phyloP scores from a whole-genome alignment of 2,888 invertebrate genomes.

The Melipona beecheii region DNA sequence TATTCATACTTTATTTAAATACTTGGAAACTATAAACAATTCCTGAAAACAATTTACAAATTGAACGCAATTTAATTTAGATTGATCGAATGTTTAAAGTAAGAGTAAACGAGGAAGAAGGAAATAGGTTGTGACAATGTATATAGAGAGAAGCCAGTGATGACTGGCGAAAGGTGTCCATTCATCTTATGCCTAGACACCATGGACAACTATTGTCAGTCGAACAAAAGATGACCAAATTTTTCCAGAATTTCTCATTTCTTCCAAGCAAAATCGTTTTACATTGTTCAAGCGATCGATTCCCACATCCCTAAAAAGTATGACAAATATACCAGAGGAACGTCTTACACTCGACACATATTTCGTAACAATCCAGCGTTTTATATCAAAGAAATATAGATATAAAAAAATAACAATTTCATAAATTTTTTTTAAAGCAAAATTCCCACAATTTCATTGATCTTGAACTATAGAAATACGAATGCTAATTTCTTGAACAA shows the following conservation, averaged over 20 bases:
- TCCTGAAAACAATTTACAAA: no score
- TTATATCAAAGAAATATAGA: no score
- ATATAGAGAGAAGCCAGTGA: background rate
- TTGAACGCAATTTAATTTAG: no score
- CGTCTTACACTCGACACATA: no score
- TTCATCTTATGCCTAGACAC: slow-evolving; percentile 7
- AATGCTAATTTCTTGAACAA: no score
- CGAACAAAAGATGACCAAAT: slow-evolving; percentile 20
- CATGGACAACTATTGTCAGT: slow-evolving; percentile 13
- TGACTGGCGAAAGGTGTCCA: background rate
- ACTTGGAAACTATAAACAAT: background rate
- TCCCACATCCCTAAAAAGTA: background rate
- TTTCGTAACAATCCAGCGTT: no score
- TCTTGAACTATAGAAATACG: background rate
- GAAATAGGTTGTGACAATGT: background rate
- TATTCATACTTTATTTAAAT: no score
- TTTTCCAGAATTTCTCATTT: slow-evolving; percentile 3
- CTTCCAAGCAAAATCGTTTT: slow-evolving; percentile 8
- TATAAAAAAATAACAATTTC: no score
- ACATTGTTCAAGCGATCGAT: slow-evolving; percentile 12
- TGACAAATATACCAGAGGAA: background rate
- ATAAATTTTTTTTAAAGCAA: background rate
- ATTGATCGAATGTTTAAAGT: no score
- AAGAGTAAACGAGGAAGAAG: no score
- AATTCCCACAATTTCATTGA: background rate